Base-by-base conservation (phyloP, 2,113 vertebrate genomes). In the Myocastor coypus region DNA sequence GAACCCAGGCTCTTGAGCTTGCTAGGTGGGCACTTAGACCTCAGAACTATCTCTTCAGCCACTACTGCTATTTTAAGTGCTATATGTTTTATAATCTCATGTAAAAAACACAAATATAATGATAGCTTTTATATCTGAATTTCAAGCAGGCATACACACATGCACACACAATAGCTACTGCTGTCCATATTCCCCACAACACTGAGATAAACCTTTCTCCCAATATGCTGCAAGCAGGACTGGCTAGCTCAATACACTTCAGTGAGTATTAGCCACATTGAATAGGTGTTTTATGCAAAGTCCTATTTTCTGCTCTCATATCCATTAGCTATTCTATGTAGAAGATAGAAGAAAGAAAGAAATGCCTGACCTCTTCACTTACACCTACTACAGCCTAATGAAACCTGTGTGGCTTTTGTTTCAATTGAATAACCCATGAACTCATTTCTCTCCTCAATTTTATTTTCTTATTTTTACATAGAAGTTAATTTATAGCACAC, bases 211-310 rank as follows among this genome's bases (percentile, higher is more conserved):
- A 14, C 6, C 19, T 82, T 80, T 46, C 28, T 26, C 61, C 5
- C 37, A 50, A 16, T 11, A 3, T 13, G 5, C 40, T 7, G 40
- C 28, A 34, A 28, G 50, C 82, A 63, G 52, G 2, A 20, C 12
- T 12, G 1, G 16, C 37, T 11, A 17, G 34, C 24, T 22, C 7
- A 5, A 10, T 17, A 4, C 9, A 46, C 3, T 34, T 17, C 30
- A 4, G 17, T 69, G 17, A 59, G 5, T 3, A 1, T 14, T 19
- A 40, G 3, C 5, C 3, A 66, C 37, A 14, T 0, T 17, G 0
- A 1, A 26, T 3, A 40, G 11, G 11, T 57, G 17, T 16, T 17
- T 55, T 30, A 37, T 3, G 50, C 0, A 46, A 57, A 12, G 10
- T 14, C 7, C 3, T 37, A 2, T 50, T 6, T 8, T 73, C 7